Evolutionary conservation across 2,113 vertebrate species (phyloP).

Genomic region (Oreochromis aureus): DNA sequence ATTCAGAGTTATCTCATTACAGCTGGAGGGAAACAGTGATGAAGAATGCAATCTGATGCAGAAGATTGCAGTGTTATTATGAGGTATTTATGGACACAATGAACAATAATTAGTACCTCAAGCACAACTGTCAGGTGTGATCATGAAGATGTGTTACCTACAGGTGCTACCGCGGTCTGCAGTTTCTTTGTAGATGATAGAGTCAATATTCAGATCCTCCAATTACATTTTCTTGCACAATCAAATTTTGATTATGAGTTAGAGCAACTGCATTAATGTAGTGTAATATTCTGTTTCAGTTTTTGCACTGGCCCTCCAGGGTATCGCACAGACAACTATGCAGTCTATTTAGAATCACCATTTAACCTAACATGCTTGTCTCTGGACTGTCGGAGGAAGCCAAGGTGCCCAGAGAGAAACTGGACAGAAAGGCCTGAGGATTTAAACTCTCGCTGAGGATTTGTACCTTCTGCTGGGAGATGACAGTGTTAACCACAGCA

Average conservation of each 20-base stretch:
- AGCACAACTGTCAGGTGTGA: slow-evolving; percentile 30
- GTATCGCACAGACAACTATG: background rate
- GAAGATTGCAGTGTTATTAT: slow-evolving; percentile 33
- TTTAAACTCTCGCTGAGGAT: background rate
- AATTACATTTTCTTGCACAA: background rate
- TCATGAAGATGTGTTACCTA: slow-evolving; percentile 8
- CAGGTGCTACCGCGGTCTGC: background rate
- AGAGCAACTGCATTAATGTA: background rate
- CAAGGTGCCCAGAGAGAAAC: background rate
- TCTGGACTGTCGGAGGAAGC: background rate
- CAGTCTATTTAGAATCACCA: background rate
- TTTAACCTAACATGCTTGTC: background rate
- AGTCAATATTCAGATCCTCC: background rate
- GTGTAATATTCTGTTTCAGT: background rate
- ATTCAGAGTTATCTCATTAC: background rate
- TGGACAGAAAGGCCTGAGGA: background rate
- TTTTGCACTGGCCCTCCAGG: background rate
- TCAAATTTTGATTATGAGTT: background rate
- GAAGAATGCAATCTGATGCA: background rate
- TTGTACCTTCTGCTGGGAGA: background rate
- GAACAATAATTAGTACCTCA: slow-evolving; percentile 40
- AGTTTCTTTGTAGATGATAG: background rate
- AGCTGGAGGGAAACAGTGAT: background rate
- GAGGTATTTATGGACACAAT: slow-evolving; percentile 48
- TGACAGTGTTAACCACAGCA: background rate